Percentiles rank a stretch among this genome's conserved stretches.
Evolutionary conservation across 2,797 vertebrate genomes (phyloP).

Genomic region (Chelonia mydas): DNA sequence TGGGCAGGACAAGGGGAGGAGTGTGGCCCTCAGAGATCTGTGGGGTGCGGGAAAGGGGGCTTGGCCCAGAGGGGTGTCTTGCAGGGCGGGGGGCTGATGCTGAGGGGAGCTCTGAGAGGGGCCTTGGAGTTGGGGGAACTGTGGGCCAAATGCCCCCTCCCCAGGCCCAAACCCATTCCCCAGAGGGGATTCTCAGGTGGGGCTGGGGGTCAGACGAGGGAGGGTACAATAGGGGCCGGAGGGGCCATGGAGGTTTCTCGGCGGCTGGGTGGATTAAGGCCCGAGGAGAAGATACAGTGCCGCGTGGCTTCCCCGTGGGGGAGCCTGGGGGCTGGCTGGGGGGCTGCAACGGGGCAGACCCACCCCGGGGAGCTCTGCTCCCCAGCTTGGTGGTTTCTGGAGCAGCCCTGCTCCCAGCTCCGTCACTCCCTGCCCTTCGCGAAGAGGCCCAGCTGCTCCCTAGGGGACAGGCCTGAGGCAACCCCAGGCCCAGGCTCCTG

Average conservation of each 20-base stretch:
- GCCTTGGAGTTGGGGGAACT: not conserved
- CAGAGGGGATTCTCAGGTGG: not conserved
- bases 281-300: no score
- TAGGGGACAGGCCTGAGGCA: not conserved
- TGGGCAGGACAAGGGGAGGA: no score
- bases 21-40: no score
- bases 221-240: not conserved
- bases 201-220: no score
- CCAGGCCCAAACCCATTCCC: not conserved
- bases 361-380: no score
- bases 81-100: not conserved
- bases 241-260: no score
- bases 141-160: not conserved
- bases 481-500: not conserved
- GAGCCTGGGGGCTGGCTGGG: not conserved
- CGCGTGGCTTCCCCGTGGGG: not conserved
- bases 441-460: no score
- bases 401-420: no score
- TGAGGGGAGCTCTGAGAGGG: not conserved
- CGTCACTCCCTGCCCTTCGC: no score
- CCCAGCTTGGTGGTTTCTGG: no score
- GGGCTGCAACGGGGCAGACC: no score
- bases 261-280: no score
- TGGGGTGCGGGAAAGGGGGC: not conserved
- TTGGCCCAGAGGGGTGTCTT: not conserved